These are phyloP conservation scores for Ypsolopha scabrella DNA, from an alignment of 2,888 invertebrate genomes.

Conservation along the genomic window DNA sequence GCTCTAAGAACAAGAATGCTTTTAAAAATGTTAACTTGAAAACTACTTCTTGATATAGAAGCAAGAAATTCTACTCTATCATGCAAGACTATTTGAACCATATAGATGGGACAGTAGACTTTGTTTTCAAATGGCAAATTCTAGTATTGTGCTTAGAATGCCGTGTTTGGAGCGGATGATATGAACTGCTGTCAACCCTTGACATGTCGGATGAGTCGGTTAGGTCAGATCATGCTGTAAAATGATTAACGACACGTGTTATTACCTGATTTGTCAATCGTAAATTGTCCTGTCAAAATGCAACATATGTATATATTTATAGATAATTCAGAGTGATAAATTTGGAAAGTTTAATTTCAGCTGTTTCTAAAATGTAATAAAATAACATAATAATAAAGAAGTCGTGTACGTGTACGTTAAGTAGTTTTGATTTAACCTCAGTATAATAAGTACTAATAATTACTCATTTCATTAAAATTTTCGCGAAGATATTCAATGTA, in stretches of 20 bases:
- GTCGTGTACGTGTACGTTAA: no score
- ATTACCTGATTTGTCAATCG: background rate
- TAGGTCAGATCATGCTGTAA: constrained; percentile 55
- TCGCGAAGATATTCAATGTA: no score
- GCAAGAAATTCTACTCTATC: background rate
- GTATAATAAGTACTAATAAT: no score
- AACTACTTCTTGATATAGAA: background rate
- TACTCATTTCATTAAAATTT: no score
- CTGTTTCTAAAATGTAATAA: no score
- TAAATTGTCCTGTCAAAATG: no score
- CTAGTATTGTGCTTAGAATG: constrained; percentile 9
- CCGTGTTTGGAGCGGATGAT: constrained; percentile 52
- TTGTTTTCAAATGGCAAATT: background rate
- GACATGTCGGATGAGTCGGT: constrained; percentile 58
- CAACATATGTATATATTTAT: no score
- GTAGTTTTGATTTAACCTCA: no score
- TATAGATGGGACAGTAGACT: background rate
- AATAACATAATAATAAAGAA: no score
- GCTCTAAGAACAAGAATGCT: background rate
- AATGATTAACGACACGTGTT: constrained; percentile 21
- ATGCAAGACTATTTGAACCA: background rate
- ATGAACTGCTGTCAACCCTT: constrained; percentile 63
- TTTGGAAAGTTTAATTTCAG: no score
- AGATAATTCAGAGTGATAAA: no score
- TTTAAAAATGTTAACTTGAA: background rate